Conservation (phyloP, 2,113 vertebrate genomes). For the Pleuronectes platessa region DNA sequence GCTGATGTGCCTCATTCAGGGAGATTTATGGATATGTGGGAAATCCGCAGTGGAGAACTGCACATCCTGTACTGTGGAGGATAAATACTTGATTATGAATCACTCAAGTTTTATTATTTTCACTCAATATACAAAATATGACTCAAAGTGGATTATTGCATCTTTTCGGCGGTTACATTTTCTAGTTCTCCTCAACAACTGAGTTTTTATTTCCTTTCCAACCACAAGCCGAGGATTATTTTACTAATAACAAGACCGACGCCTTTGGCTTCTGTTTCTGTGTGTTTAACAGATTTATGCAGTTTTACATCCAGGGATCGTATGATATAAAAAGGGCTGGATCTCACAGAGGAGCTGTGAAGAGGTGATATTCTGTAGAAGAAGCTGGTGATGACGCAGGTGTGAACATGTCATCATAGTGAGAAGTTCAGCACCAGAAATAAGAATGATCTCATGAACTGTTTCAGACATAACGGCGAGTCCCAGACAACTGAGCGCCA, state of each 20-base stretch:
- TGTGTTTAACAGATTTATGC: neutral
- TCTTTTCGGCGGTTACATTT: no score
- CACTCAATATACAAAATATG: no score
- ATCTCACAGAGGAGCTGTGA: no score
- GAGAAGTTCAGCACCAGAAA: slow-evolving; percentile 51
- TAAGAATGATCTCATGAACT: slow-evolving; percentile 48
- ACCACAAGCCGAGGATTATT: no score
- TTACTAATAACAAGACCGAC: neutral
- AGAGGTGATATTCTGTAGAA: slow-evolving; percentile 18
- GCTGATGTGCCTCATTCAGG: neutral
- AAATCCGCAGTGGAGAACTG: neutral
- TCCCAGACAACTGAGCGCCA: neutral
- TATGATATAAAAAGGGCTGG: neutral
- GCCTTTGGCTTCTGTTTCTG: neutral
- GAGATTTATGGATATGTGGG: neutral
- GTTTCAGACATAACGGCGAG: neutral
- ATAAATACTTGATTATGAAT: neutral
- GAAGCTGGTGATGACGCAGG: slow-evolving; percentile 43
- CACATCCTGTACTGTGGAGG: neutral
- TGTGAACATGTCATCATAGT: slow-evolving; percentile 43
- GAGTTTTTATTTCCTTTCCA: no score
- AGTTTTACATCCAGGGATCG: neutral
- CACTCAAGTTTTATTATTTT: no score
- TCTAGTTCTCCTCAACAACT: no score
- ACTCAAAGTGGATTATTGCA: no score